Base-by-base conservation (phyloP, 2,888 invertebrate genomes). In the Eretmocerus hayati region DNA sequence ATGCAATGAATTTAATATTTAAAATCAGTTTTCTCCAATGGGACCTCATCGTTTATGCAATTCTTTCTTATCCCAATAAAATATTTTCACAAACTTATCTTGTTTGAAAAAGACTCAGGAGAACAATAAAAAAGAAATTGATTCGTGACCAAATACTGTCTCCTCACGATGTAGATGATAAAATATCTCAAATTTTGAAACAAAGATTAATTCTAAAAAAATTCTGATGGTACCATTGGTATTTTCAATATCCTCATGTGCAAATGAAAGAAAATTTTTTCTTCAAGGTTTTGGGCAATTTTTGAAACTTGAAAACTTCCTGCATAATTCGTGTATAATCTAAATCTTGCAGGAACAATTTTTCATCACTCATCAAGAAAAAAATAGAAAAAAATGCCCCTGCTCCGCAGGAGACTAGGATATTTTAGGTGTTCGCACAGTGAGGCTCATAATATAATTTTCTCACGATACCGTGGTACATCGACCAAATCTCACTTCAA, bases 391-490 rank as follows among this genome's bases (percentile, higher is more conserved):
- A 50, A 42, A 50, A 41, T 39, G 11, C 38, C 38, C 47, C 50
- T 55, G 52, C 45, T 52, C 53, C 36, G 45, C 53, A 53, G 48
- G 46, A 50, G 42, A 35, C 9, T 50, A 53, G 53, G 53, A 50
- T 40, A n/a, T 52, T 46, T 37, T 49, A 39, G 47, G 48, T 52
- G 16, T 44, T 44, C 44, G 38, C 47, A 44, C 35, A 31, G 11
- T 32, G n/a, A n/a, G n/a, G n/a, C n/a, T n/a, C n/a, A n/a, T n/a
- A n/a, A n/a, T n/a, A n/a, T 37, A 42, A 13, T 30, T 30, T 9
- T 8, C 13, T 30, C 30, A 30, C 30, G 8, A 9, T 13, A 8
- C 13, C 30, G 30, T 30, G 30, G 30, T 30, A 30, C n/a, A n/a
- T n/a, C n/a, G n/a, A n/a, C n/a, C n/a, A n/a, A n/a, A n/a, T n/a